Evolutionary conservation across 2,113 vertebrate genomes (phyloP).

Genomic region (Pyxicephalus adspersus): DNA sequence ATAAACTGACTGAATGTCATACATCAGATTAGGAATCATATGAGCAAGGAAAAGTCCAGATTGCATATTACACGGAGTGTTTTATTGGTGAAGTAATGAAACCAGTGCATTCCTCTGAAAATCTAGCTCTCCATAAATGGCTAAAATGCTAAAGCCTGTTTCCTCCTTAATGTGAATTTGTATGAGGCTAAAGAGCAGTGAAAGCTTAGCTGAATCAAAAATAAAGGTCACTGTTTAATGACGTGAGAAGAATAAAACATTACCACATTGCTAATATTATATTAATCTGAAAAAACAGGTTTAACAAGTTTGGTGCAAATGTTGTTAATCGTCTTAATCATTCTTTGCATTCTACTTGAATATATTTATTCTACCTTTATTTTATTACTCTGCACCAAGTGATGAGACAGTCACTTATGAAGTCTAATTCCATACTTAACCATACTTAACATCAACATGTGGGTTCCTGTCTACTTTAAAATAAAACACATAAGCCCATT

Average conservation of each 20-base stretch:
- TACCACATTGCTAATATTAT: too few relatives aligned
- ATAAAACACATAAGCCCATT: too few relatives aligned
- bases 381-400: too few relatives aligned
- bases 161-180: not conserved
- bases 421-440: too few relatives aligned
- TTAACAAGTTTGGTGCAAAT: too few relatives aligned
- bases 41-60: not conserved
- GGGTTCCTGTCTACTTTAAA: too few relatives aligned
- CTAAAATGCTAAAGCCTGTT: not conserved
- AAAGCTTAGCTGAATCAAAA: not conserved
- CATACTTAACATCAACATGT: too few relatives aligned
- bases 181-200: not conserved
- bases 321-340: too few relatives aligned
- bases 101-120: slow-evolving; percentile 12
- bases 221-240: slow-evolving; percentile 17
- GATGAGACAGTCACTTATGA: too few relatives aligned
- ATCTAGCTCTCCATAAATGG: slow-evolving; percentile 26
- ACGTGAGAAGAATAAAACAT: not conserved
- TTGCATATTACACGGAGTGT: slow-evolving; percentile 1
- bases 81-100: slow-evolving; percentile 40
- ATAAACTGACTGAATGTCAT: not conserved
- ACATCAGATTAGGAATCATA: not conserved
- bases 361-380: too few relatives aligned
- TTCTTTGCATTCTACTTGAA: too few relatives aligned
- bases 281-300: too few relatives aligned